Conservation (phyloP, 2,113 vertebrate species). For the Ornithorhynchus anatinus region DNA sequence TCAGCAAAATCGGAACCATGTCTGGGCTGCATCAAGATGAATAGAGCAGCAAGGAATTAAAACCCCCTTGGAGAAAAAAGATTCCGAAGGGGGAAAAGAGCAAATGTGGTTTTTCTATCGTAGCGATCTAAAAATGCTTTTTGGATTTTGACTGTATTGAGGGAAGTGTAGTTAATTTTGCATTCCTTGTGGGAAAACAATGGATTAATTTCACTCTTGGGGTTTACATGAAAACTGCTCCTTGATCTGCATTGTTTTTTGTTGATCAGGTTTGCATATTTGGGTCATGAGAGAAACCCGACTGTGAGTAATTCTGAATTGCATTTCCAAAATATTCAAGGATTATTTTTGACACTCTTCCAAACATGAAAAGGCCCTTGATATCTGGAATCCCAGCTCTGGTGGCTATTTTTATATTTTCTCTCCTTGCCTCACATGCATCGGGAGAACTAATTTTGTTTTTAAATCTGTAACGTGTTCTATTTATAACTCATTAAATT, state of each 20-base stretch:
- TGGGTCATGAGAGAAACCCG: constrained; percentile 49
- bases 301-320: constrained; percentile 7
- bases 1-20: not conserved
- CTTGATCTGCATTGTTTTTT: constrained; percentile 23
- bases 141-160: not conserved
- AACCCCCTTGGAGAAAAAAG: not conserved
- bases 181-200: constrained; percentile 2
- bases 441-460: constrained; percentile 21
- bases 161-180: not conserved
- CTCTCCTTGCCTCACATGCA: not conserved
- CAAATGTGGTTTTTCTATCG: not conserved
- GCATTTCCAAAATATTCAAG: constrained; percentile 13
- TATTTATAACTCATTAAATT: constrained; percentile 22
- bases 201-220: not conserved
- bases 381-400: constrained; percentile 33
- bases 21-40: not conserved
- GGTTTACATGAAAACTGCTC: constrained; percentile 16
- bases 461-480: not conserved
- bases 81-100: not conserved
- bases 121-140: not conserved
- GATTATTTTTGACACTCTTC: not conserved
- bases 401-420: constrained; percentile 46
- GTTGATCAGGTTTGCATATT: constrained; percentile 40
- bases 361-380: constrained; percentile 36
- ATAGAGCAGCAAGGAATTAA: not conserved